Evolutionary conservation across 2,888 invertebrate genomes (phyloP).

Genomic region (Tolmerus cingulatus): DNA sequence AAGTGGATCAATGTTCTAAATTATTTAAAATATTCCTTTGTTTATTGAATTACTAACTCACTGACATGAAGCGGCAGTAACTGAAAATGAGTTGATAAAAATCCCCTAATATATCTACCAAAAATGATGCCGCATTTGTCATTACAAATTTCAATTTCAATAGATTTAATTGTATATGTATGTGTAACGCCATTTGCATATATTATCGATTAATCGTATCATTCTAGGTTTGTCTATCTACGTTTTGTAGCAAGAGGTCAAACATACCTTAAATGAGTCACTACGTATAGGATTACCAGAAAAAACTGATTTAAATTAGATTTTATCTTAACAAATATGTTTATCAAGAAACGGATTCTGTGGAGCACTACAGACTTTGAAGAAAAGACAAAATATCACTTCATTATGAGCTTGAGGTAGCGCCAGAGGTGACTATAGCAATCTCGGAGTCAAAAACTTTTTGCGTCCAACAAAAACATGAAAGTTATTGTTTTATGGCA

Average conservation of each 20-base stretch:
- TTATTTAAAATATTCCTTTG: not conserved
- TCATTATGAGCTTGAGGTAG: not conserved
- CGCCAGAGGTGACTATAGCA: not conserved
- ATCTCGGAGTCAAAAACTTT: not conserved
- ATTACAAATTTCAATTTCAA: not conserved
- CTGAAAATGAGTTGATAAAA: not conserved
- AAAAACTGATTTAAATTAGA: slow-evolving; percentile 13
- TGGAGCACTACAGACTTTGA: not conserved
- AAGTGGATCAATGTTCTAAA: not conserved
- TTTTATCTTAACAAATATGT: not conserved
- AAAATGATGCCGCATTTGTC: not conserved
- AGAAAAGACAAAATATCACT: not conserved
- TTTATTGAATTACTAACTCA: not conserved
- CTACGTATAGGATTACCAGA: not conserved
- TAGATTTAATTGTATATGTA: not conserved
- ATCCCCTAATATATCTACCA: not conserved
- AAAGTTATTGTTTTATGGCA: not conserved
- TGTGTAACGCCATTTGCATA: not conserved
- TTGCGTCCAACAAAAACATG: not conserved
- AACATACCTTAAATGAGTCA: not conserved
- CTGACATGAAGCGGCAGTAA: not conserved
- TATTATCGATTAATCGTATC: not conserved
- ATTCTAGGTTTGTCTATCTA: not conserved
- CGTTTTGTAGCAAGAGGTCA: not conserved
- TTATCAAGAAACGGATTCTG: not conserved